Conservation (phyloP, 2,888 invertebrate species). For the Hartigia nigra region DNA sequence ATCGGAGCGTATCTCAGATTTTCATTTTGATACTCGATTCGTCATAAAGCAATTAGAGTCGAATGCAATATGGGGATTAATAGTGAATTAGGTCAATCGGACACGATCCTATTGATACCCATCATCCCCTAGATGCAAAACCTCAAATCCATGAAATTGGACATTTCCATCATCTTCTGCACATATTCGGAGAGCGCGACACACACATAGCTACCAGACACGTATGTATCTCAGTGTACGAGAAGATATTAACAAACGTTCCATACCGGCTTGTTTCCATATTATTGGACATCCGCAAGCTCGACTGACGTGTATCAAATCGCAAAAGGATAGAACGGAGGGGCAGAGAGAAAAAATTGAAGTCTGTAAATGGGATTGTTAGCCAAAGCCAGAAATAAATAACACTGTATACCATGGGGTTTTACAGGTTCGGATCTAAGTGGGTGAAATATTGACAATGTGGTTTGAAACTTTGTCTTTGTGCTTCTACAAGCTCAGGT, state of each 20-base stretch:
- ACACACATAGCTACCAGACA: no score
- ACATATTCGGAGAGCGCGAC: no score
- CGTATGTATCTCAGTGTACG: neutral
- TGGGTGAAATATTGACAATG: slow-evolving; percentile 33
- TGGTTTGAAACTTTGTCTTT: neutral
- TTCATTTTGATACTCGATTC: neutral
- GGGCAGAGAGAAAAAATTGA: slow-evolving; percentile 40
- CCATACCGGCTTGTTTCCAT: slow-evolving; percentile 36
- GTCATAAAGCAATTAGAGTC: neutral
- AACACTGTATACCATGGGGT: slow-evolving; percentile 24
- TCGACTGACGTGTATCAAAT: slow-evolving; percentile 7
- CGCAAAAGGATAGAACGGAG: slow-evolving; percentile 24
- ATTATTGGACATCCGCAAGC: slow-evolving; percentile 38
- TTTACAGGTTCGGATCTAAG: slow-evolving; percentile 15
- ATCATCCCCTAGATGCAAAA: neutral
- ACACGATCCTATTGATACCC: neutral
- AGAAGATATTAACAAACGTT: slow-evolving; percentile 37
- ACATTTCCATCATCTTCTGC: slow-evolving; percentile 11
- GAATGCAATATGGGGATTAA: neutral
- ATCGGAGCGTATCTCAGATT: neutral
- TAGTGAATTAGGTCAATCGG: neutral
- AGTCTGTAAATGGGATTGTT: slow-evolving; percentile 44
- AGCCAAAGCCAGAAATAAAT: slow-evolving; percentile 37
- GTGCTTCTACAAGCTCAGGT: no score
- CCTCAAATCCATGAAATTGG: slow-evolving; percentile 29